Evolutionary conservation across 2,113 vertebrate species (phyloP), one percentile per base, ranked within the genome.

Genomic region (Marmota monax): DNA sequence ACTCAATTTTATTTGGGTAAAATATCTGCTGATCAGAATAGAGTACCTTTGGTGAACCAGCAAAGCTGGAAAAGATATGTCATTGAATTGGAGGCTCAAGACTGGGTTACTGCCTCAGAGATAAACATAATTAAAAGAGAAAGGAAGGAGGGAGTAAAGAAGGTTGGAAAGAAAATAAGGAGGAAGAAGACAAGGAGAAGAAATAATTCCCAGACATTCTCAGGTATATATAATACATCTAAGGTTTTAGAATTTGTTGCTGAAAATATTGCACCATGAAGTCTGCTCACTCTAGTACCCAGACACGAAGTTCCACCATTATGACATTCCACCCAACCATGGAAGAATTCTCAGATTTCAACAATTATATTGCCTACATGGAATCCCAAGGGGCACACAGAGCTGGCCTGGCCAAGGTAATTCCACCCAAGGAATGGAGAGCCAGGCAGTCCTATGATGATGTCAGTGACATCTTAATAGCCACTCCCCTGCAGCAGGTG

Each of bases 341-440:
- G 72, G 97, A 97, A 89, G 95, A 97, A 37, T 97, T 97, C 77
- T 58, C 70, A 27, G 94, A 97, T 72, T 98, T 98, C 0, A 90
- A 97, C 39, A 96, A 93, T n/a, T 98, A 98, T 1, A 96, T 98
- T 23, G 84, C 94, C 10, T 94, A 97, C 86, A 97, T 97, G 86
- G 97, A 98, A 32, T 96, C 97, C 27, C 94, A 91, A 39, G 97
- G 97, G 1, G 96, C 97, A 0, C 97, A 98, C 56, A 48, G 97
- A 23, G 97, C 95, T 1, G 97, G 97, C 4, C 29, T 98, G 14
- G 97, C 97, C 39, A 98, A 97, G n/a, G 85, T 98, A 7, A 51
- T 97, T 14, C 96, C 97, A 4, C 97, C 97, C 16, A 87, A 88
- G 20, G 97, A 45, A 0, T 97, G 97, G 96, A 78, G 48, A 70